Conservation (phyloP, 92 coral and sea anemone species). For the Phenganax subtilis region DNA sequence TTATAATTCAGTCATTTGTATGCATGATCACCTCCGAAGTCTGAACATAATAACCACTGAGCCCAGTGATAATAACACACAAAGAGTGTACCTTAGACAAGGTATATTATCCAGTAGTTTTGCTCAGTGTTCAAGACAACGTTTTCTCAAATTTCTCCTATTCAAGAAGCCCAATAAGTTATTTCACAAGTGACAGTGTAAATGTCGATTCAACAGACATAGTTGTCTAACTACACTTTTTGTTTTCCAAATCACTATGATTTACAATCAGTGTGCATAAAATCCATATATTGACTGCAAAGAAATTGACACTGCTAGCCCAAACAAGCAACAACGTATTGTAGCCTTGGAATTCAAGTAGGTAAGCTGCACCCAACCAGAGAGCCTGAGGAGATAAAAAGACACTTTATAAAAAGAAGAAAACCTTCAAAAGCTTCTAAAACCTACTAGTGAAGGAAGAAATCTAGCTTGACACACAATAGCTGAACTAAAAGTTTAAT, state of each 20-base stretch:
- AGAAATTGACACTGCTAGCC: conserved; percentile 74
- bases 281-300: conserved; percentile 74
- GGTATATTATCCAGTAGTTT: too few species aligned
- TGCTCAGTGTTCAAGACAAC: too few species aligned
- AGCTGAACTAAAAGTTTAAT: background rate
- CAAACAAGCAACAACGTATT: conserved; percentile 76
- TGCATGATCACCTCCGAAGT: background rate
- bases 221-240: background rate
- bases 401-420: background rate
- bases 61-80: too few species aligned
- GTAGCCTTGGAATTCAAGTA: conserved; percentile 85
- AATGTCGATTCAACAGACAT: background rate
- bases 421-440: background rate
- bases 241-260: conserved; percentile 13
- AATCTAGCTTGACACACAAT: background rate
- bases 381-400: conserved; percentile 55
- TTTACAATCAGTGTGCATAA: conserved; percentile 54
- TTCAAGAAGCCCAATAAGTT: too few species aligned
- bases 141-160: too few species aligned
- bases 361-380: conserved; percentile 81
- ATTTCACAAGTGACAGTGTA: background rate
- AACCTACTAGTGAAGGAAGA: background rate
- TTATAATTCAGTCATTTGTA: background rate
- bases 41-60: too few species aligned
- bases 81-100: too few species aligned